phyloP scores from a whole-genome alignment of 2,888 invertebrate genomes.

The Lymantria dispar region DNA sequence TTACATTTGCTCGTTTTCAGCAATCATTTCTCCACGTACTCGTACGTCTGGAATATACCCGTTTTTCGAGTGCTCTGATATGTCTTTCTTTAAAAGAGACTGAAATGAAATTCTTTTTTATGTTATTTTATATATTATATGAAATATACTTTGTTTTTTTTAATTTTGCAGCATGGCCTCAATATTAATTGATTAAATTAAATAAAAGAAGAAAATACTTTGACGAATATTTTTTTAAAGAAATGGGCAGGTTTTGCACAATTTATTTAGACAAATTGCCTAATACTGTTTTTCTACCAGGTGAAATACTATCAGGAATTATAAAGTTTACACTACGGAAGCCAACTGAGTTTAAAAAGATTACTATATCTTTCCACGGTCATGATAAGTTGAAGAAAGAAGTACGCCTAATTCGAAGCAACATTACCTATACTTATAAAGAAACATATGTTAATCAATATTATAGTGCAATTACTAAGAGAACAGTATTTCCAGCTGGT shows the following conservation, averaged over 20 bases:
- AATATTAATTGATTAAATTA: too few relatives aligned
- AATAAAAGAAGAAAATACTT: too few relatives aligned
- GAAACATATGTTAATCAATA: slow-evolving; percentile 33
- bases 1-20: too few relatives aligned
- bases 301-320: slow-evolving; percentile 37
- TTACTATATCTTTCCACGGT: slow-evolving; percentile 39
- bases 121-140: too few relatives aligned
- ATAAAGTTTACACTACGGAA: slow-evolving; percentile 43
- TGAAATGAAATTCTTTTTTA: too few relatives aligned
- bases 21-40: too few relatives aligned
- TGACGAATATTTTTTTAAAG: background rate
- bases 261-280: slow-evolving; percentile 37
- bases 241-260: slow-evolving; percentile 46
- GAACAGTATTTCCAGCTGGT: slow-evolving; percentile 23
- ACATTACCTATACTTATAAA: slow-evolving; percentile 8
- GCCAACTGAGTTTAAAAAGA: slow-evolving; percentile 34
- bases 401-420: slow-evolving; percentile 5
- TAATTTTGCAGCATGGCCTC: too few relatives aligned
- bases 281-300: slow-evolving; percentile 36
- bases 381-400: slow-evolving; percentile 16
- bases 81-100: too few relatives aligned
- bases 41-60: too few relatives aligned
- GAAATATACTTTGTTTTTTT: too few relatives aligned
- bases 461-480: slow-evolving; percentile 13
- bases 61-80: too few relatives aligned